These are phyloP conservation scores for Listronotus bonariensis DNA, from an alignment of 1,140 invertebrate genomes.

Conservation along the genomic window DNA sequence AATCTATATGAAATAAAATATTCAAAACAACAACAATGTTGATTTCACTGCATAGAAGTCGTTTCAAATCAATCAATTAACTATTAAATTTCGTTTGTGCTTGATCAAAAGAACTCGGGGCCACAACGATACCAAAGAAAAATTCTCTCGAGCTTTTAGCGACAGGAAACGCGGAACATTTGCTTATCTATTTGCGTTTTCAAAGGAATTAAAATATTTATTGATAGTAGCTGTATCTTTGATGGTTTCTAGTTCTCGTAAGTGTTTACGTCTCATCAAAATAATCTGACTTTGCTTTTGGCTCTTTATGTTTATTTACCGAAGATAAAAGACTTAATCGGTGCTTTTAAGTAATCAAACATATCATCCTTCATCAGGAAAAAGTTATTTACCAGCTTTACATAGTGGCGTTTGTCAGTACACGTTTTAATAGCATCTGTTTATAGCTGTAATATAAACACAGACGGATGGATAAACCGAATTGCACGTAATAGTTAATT, in stretches of 20 bases:
- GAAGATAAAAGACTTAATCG: conserved; percentile 52
- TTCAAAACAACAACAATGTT: no score
- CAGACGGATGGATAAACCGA: conserved; percentile 21
- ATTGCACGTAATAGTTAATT: background rate
- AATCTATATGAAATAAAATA: no score
- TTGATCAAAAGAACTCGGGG: conserved; percentile 17
- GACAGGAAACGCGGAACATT: conserved; percentile 47
- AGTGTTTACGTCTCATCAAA: conserved; percentile 49
- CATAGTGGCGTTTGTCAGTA: conserved; percentile 36
- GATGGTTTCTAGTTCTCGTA: conserved; percentile 49
- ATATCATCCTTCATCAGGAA: conserved; percentile 44
- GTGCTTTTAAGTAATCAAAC: conserved; percentile 51
- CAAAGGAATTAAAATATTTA: conserved; percentile 52
- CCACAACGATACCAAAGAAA: conserved; percentile 4
- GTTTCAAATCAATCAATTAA: no score
- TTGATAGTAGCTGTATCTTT: conserved; percentile 51
- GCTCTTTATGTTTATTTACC: conserved; percentile 46
- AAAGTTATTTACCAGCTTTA: conserved; percentile 35
- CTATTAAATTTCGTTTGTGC: background rate
- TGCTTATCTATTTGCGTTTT: conserved; percentile 49
- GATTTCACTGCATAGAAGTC: no score
- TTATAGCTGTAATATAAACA: conserved; percentile 34
- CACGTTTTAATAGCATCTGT: conserved; percentile 35
- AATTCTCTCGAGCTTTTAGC: conserved; percentile 24
- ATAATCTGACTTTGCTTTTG: conserved; percentile 47